Conservation (phyloP, 1,140 invertebrate genomes). For the Dendroctonus ponderosae region DNA sequence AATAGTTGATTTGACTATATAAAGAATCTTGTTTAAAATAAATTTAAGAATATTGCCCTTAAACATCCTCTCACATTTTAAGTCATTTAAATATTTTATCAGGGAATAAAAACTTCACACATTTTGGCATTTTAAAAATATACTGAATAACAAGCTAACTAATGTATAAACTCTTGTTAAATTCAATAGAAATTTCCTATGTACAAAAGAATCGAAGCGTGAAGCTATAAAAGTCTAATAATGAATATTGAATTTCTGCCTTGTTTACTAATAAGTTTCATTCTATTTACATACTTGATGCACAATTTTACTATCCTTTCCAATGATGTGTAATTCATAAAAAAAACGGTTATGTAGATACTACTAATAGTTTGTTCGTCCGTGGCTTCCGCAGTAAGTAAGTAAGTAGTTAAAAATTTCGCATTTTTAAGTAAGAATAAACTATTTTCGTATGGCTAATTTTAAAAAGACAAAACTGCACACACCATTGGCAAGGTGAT, state of each 20-base stretch:
- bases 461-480: too few relatives aligned
- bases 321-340: background rate
- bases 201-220: constrained; percentile 26
- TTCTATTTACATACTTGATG: background rate
- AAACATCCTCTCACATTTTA: too few relatives aligned
- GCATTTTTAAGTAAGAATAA: too few relatives aligned
- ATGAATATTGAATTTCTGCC: constrained; percentile 19
- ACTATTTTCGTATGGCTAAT: too few relatives aligned
- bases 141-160: constrained; percentile 28
- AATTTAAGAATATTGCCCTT: too few relatives aligned
- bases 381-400: too few relatives aligned
- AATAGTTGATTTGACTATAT: too few relatives aligned
- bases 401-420: too few relatives aligned
- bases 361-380: background rate
- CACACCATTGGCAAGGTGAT: too few relatives aligned
- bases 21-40: too few relatives aligned
- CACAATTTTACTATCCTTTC: background rate
- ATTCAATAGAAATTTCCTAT: constrained; percentile 26
- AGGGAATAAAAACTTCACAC: constrained; percentile 1
- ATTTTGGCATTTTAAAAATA: constrained; percentile 22
- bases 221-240: constrained; percentile 30
- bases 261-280: background rate
- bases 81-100: too few relatives aligned
- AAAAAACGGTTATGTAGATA: background rate
- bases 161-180: constrained; percentile 27